phyloP scores from a whole-genome alignment of 2,113 vertebrate species.

The Notothenia coriiceps region DNA sequence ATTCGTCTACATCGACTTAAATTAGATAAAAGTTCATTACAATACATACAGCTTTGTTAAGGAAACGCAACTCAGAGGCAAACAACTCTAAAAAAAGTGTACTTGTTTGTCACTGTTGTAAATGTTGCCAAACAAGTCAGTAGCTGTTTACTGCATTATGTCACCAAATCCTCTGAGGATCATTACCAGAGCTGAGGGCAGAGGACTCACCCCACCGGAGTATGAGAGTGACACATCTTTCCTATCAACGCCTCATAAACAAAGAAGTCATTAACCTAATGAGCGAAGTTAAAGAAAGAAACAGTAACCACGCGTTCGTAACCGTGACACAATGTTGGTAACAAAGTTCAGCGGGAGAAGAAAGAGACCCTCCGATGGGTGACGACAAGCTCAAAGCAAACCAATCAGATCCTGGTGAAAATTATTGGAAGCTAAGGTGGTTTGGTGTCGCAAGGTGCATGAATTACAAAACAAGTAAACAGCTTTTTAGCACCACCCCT shows the following conservation, averaged over 20 bases:
- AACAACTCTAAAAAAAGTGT: background rate
- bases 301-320: conserved; percentile 51
- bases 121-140: conserved; percentile 37
- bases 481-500: background rate
- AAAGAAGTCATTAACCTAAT: conserved; percentile 78
- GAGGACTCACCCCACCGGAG: conserved; percentile 52
- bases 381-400: background rate
- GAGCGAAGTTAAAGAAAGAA: conserved; percentile 54
- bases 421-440: background rate
- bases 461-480: conserved; percentile 1
- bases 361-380: background rate
- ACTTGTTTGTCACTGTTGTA: conserved; percentile 7
- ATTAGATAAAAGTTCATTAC: background rate
- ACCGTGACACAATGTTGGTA: conserved; percentile 40
- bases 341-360: conserved; percentile 31
- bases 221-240: conserved; percentile 22
- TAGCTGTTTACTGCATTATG: conserved; percentile 55
- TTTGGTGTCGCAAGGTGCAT: background rate
- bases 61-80: background rate
- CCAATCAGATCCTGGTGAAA: conserved; percentile 7
- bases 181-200: conserved; percentile 55
- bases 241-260: conserved; percentile 59
- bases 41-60: background rate
- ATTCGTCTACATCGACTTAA: too few species aligned
- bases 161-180: conserved; percentile 60